Evolutionary conservation across 2,797 vertebrate genomes (phyloP), one percentile per base, ranked within the genome.

Genomic region (Hafferia zeledoni): DNA sequence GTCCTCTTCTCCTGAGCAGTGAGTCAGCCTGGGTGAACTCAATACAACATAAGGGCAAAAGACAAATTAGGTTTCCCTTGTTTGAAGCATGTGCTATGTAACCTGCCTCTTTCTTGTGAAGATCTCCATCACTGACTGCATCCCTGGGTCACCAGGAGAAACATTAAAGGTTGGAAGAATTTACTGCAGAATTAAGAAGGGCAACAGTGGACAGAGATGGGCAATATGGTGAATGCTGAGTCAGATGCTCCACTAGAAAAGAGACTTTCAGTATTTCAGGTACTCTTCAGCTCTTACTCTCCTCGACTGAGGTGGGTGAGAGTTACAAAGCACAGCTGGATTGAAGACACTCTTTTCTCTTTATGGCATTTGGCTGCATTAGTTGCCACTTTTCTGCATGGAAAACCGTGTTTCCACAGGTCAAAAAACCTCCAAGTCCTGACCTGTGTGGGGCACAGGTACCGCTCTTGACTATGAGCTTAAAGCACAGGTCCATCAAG

Each of bases 181-280:
- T 94, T 93, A 90, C 69, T 79, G 83, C 59, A 76, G 82, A 94
- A 95, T 92, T 92, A 95, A 94, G 84, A 85, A 72, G 72, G 56
- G 65, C 67, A 93, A 79, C 25, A 75, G 67, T 60, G 94, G 89
- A 91, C 2, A 76, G 57, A 80, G 49, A 31, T n/a, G 56, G 64
- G 59, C 18, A 46, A 50, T 2, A 49, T 18, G 35, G 37, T 56
- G 74, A 88, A 57, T 53, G 17, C 70, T 19, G 65, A 87, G 79
- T 14, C 76, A 76, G 85, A 78, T 5, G 67, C 30, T 27, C 55
- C 0, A 6, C 17, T 31, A 63, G 50, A 49, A 68, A 69, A 93
- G 31, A 72, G 56, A 82, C 22, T 76, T 83, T 31, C 59, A 90
- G 44, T 22, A 22, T n/a, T 88, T 86, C 52, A 70, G 69, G 20